Evolutionary conservation across 2,888 invertebrate species (phyloP).

Genomic region (Amiota mariae): DNA sequence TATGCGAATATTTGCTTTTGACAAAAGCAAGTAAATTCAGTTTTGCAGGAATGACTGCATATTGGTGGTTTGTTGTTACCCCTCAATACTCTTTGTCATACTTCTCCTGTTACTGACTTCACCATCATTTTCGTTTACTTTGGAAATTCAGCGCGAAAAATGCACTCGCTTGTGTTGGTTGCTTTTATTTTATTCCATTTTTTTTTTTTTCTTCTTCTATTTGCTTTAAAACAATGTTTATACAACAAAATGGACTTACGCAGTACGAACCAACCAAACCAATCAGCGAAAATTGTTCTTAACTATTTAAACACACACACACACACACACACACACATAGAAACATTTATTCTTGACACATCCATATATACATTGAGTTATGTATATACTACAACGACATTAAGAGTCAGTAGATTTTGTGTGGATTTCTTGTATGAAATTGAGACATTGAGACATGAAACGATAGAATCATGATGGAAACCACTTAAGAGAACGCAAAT

Average conservation of each 20-base stretch:
- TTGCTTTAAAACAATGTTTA: conserved; percentile 23
- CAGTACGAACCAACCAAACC: not conserved
- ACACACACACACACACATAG: too few relatives aligned
- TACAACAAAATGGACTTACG: conserved; percentile 20
- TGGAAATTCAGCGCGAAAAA: conserved; percentile 23
- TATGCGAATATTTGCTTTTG: conserved; percentile 18
- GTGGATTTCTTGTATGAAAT: too few relatives aligned
- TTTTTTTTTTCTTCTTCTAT: conserved; percentile 12
- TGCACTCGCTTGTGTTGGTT: not conserved
- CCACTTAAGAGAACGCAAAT: too few relatives aligned
- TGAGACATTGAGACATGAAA: too few relatives aligned
- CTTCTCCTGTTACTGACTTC: too few relatives aligned
- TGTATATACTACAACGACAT: too few relatives aligned
- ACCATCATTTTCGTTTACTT: not conserved
- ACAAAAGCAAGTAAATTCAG: conserved; percentile 21
- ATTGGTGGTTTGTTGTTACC: not conserved
- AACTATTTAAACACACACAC: not conserved
- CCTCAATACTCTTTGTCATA: too few relatives aligned
- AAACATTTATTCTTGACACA: too few relatives aligned
- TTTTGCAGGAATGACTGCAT: not conserved
- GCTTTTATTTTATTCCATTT: not conserved
- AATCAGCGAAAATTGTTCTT: too few relatives aligned
- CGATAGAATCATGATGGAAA: too few relatives aligned
- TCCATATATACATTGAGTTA: too few relatives aligned
- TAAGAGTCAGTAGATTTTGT: too few relatives aligned